These are phyloP conservation scores for Machimus rusticus DNA, from an alignment of 2,888 invertebrate species.

Conservation along the genomic window DNA sequence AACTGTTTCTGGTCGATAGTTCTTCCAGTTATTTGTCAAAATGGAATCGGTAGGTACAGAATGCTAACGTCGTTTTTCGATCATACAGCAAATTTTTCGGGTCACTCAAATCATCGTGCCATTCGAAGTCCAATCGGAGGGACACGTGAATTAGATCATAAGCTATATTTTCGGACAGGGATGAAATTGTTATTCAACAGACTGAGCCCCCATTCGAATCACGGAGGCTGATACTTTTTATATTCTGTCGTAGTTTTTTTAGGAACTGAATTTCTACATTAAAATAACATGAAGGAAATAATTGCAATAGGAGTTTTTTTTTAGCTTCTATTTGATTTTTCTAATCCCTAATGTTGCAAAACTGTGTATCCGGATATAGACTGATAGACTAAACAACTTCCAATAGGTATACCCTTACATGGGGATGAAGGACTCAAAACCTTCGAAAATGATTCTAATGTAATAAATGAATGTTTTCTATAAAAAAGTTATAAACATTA, in stretches of 20 bases:
- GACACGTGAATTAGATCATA: not conserved
- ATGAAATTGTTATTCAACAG: not conserved
- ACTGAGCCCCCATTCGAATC: not conserved
- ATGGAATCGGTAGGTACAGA: not conserved
- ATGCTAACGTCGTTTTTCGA: not conserved
- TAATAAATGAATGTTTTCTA: no score
- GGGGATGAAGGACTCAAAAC: no score
- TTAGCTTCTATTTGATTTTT: no score
- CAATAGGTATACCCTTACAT: no score
- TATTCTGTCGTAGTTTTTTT: not conserved
- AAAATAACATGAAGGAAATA: no score
- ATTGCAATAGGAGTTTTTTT: no score
- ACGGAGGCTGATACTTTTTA: not conserved
- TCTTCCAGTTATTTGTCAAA: not conserved
- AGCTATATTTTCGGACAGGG: not conserved
- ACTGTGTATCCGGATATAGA: no score
- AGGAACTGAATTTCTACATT: no score
- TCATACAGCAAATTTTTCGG: not conserved
- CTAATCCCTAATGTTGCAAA: no score
- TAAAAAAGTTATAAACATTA: no score
- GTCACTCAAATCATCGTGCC: not conserved
- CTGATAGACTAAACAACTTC: no score
- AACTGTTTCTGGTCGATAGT: not conserved
- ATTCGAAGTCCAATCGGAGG: not conserved
- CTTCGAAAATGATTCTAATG: no score